A percentile compares a stretch with the other conserved stretches of the same genome.
These are phyloP conservation scores for Vireo griseus DNA, from an alignment of 2,797 vertebrate species.

Conservation along the genomic window DNA sequence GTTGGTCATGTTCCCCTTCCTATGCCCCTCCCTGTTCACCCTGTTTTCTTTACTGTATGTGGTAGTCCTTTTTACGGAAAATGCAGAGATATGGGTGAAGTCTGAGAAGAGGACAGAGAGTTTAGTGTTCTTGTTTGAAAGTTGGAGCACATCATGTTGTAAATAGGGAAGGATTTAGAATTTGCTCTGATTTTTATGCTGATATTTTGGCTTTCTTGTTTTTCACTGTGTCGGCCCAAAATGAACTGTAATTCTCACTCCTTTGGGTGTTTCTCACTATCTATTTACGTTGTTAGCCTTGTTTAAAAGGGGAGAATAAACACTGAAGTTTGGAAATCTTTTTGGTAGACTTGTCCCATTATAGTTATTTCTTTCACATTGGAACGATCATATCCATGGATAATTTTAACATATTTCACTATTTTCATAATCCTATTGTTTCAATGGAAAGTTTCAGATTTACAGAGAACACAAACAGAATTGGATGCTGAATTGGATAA, in stretches of 20 bases:
- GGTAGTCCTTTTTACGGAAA: neutral
- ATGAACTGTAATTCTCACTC: slow-evolving; percentile 2
- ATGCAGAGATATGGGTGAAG: neutral
- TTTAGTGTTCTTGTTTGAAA: neutral
- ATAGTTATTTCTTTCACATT: neutral
- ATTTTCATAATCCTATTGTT: neutral
- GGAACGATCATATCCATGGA: neutral
- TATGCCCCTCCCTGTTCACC: rapidly evolving
- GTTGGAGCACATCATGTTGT: neutral
- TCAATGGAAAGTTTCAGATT: neutral
- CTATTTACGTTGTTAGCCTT: neutral
- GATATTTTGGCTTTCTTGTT: neutral
- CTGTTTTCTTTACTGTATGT: neutral
- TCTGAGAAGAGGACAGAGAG: neutral
- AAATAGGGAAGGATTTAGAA: neutral
- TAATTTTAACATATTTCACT: neutral
- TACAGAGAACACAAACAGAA: neutral
- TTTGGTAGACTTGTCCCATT: neutral
- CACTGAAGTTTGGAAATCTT: neutral
- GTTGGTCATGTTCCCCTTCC: too few species aligned
- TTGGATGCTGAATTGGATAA: neutral
- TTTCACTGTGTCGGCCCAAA: neutral
- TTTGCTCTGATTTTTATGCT: neutral
- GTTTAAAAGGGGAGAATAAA: neutral
- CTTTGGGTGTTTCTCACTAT: neutral